phyloP scores from a whole-genome alignment of 2,888 invertebrate genomes.

The Morpho deidamia region DNA sequence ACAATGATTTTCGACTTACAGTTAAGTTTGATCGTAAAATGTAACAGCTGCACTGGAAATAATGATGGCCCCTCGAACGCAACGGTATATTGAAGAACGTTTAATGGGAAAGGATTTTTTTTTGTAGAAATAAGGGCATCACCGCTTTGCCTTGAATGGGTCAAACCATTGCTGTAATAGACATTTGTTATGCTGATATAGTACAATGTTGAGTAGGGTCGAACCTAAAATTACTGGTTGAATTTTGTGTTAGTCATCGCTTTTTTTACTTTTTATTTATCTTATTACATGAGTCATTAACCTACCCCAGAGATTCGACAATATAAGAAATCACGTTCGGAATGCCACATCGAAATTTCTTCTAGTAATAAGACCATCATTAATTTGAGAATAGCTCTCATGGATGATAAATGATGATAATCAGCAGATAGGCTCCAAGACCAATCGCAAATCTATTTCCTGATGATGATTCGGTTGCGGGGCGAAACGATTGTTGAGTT shows the following conservation, averaged over 20 bases:
- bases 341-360: too few species aligned
- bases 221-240: constrained; percentile 2
- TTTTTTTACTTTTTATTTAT: too few species aligned
- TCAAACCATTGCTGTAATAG: constrained; percentile 3
- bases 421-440: too few species aligned
- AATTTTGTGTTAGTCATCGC: not conserved
- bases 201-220: constrained; percentile 17
- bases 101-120: constrained; percentile 46
- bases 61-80: constrained; percentile 52
- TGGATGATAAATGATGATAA: too few species aligned
- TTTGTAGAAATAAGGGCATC: constrained; percentile 13
- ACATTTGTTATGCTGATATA: constrained; percentile 6
- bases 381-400: too few species aligned
- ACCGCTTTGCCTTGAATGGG: constrained; percentile 1
- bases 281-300: too few species aligned
- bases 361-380: too few species aligned
- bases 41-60: constrained; percentile 68
- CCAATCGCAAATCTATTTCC: too few species aligned
- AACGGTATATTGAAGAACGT: constrained; percentile 53
- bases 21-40: constrained; percentile 65
- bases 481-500: too few species aligned
- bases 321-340: too few species aligned
- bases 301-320: too few species aligned
- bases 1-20: constrained; percentile 57
- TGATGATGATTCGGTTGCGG: too few species aligned